These are phyloP conservation scores for Carlito syrichta DNA, from an alignment of 2,113 vertebrate genomes.

Conservation along the genomic window DNA sequence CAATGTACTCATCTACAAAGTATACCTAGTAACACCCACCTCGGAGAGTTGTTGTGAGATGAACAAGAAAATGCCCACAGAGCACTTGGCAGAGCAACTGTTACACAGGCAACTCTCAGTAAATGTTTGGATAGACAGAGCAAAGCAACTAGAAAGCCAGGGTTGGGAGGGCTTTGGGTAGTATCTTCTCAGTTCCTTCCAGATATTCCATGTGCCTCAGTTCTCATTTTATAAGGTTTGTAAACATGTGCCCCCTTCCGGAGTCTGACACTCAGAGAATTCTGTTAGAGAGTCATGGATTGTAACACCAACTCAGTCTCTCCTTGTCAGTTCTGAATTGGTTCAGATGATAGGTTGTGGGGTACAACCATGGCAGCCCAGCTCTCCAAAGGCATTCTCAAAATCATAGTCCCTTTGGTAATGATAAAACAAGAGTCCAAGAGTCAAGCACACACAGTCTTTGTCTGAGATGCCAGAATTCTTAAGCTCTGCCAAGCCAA, in stretches of 20 bases:
- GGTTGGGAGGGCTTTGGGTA: neutral
- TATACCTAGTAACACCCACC: neutral
- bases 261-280: neutral
- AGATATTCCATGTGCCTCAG: neutral
- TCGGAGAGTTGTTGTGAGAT: neutral
- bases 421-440: constrained; percentile 62
- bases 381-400: constrained; percentile 44
- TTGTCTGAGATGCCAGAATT: constrained; percentile 65
- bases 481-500: constrained; percentile 53
- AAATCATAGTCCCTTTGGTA: constrained; percentile 53
- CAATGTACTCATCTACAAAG: neutral
- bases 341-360: neutral
- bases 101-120: neutral
- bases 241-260: neutral
- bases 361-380: neutral
- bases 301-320: neutral
- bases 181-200: neutral
- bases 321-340: neutral
- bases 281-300: neutral
- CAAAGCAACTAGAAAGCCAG: constrained; percentile 44
- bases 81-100: neutral
- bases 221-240: neutral
- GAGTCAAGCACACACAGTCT: constrained; percentile 53
- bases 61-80: constrained; percentile 12
- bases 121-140: constrained; percentile 36